Evolutionary conservation across 2,113 vertebrate species (phyloP), one percentile per base, ranked within the genome.

Genomic region (Labeo catla): DNA sequence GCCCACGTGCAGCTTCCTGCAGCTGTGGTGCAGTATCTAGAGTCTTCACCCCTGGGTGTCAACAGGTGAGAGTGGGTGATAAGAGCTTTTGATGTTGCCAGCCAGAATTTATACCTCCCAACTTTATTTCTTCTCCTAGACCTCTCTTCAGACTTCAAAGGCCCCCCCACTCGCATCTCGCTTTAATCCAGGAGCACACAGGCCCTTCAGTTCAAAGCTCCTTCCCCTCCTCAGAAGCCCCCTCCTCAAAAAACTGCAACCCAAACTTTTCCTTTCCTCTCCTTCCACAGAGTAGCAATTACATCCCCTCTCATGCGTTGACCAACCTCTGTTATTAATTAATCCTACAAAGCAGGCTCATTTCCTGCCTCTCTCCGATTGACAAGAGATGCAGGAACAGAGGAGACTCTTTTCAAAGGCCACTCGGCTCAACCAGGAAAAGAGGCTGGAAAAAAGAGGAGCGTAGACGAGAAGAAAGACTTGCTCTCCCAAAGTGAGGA

Each of bases 241-340:
- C 95, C 94, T 9, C 78, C 63, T 59, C 52, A 43, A 76, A 85
- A 86, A 88, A 85, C 80, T 94, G 94, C 94, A 96, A 97, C 96
- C 96, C 95, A 96, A 98, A 97, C 96, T 97, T 98, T 97, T 95
- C 95, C 93, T 95, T 95, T 95, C 95, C 94, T 83, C 81, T 49
- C 76, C 61, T 50, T 87, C 89, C 87, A 95, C 96, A 96, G 96
- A 97, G 96, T 96, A 97, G 96, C 97, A 97, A 98, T 97, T 98
- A 97, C 96, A 97, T 95, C 94, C 94, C 94, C 86, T 91, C 95
- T 95, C 95, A 95, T 95, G 86, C 94, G 91, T 95, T 96, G 96
- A 97, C 97, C 95, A 93, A 96, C 96, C 97, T 96, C 96, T 95
- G 95, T 96, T 96, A 97, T 98, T 98, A 99, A 98, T 99, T 98